Base-by-base conservation (phyloP, 2,113 vertebrate genomes). In the Lepus timidus region DNA sequence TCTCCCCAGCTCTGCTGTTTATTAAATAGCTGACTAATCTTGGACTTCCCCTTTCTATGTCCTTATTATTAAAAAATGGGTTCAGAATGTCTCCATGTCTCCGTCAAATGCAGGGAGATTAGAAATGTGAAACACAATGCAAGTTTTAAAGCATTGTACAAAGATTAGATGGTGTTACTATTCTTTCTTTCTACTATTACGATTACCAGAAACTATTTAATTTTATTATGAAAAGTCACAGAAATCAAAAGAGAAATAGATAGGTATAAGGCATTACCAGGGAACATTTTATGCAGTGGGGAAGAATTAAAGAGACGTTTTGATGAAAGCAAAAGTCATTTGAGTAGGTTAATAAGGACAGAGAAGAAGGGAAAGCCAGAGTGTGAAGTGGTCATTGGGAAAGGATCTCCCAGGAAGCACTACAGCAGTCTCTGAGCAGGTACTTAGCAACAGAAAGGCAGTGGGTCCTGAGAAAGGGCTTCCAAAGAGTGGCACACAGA, bases 291-390 rank as follows among this genome's bases (percentile, higher is more conserved):
- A 4, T 75, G 51, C 19, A 27, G 5, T 51, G 3, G 9, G 16
- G 17, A 67, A 31, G 65, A 85, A 83, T 65, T 39, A 70, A 9
- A 88, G 12, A 4, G 25, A 39, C 33, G 19, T 83, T 95, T 83
- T 51, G 16, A 88, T 91, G 85, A 88, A 83, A 78, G 39, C 5
- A 80, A 75, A 95, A 84, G 64, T 61, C 17, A 84, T 92, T 80
- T 65, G 58, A 73, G 27, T 85, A 91, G n/a, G 84, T 90, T 90
- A 94, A 92, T 85, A 82, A 92, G 51, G n/a, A 78, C 67, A 81
- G 36, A 84, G 55, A 83, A 92, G n/a, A 65, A 68, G 33, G 91
- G 62, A 83, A 49, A 94, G 71, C 49, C 8, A 74, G 65, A 76
- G 49, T 58, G 52, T 10, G n/a, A 71, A 79, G 19, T 23, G 44